phyloP scores from a whole-genome alignment of 2,113 vertebrate genomes.

The Podocnemis expansa region DNA sequence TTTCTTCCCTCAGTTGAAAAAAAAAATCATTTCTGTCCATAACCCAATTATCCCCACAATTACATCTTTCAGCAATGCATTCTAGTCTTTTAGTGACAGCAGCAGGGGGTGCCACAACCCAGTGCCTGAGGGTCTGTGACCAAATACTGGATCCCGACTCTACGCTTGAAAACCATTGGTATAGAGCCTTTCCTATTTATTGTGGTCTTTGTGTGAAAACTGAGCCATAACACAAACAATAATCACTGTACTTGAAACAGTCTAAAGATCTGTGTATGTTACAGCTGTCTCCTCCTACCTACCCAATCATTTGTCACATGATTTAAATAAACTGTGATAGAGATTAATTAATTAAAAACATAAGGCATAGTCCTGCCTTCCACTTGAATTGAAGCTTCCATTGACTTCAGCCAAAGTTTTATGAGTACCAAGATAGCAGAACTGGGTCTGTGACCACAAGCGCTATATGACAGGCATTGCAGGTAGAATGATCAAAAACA shows the following conservation, averaged over 20 bases:
- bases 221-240: not conserved
- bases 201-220: not conserved
- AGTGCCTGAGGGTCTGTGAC: no score
- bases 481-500: not conserved
- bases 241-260: not conserved
- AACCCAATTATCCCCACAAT: no score
- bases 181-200: not conserved
- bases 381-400: not conserved
- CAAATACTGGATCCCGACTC: no score
- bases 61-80: no score
- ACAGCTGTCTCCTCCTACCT: not conserved
- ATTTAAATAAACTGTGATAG: not conserved
- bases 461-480: not conserved
- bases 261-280: not conserved
- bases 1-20: no score
- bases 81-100: no score
- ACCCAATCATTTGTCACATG: not conserved
- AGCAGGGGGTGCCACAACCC: no score
- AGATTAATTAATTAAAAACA: not conserved
- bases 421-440: not conserved
- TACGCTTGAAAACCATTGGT: no score
- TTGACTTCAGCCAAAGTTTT: not conserved
- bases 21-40: no score
- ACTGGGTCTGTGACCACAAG: not conserved
- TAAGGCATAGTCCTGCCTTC: not conserved